Base-by-base conservation (phyloP, 2,113 vertebrate genomes). In the Syngnathoides biaculeatus region DNA sequence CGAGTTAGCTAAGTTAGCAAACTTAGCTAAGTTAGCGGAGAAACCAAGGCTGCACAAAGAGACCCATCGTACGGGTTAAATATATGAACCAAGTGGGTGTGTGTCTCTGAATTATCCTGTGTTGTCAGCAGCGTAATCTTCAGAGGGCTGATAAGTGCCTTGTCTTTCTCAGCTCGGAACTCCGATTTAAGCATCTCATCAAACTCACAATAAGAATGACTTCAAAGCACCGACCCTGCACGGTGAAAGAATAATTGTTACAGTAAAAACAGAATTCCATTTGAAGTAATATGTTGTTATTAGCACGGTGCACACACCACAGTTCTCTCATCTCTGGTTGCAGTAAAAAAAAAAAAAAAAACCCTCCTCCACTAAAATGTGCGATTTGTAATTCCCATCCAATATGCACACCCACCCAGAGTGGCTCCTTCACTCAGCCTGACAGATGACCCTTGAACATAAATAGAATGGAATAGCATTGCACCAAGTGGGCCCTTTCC, bases 361-460 rank as follows among this genome's bases (percentile, higher is more conserved):
- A 75, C 50, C 11, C 72, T 64, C 84, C 74, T 83, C 74, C 78
- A 22, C 68, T 15, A 2, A 73, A 62, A 71, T 57, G 86, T 81
- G 82, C 78, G 80, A 75, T 79, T 81, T 38, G 47, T 76, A 53
- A 79, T 76, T 80, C 76, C 66, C 75, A 71, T 75, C 65, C 75
- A 65, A 24, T 76, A 71, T 68, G 77, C 72, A 77, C 83, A 70
- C 80, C 82, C 75, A 82, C 81, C 43, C 8, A 35, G 56, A 71
- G 73, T 69, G 35, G 73, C 78, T 77, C 64, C 84, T 80, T 71
- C 73, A 15, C 77, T 62, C 50, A 39, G 75, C 77, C 82, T 67
- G 79, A 73, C 82, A 81, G 83, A 88, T 85, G 78, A 69, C 78
- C 75, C 86, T 90, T 78, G 71, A 86, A 81, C 80, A 87, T 78